Percentiles rank a stretch among this genome's conserved stretches.
Evolutionary conservation across 2,888 invertebrate species (phyloP).

Genomic region (Diarsia mendica): DNA sequence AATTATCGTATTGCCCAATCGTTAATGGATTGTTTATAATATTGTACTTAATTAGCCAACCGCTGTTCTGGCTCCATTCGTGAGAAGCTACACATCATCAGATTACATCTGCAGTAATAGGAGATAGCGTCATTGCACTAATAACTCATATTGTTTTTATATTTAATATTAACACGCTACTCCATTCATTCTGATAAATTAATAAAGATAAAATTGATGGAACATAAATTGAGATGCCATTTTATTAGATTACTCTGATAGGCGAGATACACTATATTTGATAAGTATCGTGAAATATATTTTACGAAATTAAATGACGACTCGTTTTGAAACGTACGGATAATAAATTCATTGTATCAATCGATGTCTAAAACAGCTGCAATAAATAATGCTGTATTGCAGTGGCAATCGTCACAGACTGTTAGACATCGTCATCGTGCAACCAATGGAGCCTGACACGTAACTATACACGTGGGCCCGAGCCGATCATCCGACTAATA

Average conservation of each 20-base stretch:
- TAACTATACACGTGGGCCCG: conserved; percentile 73
- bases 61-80: conserved; percentile 58
- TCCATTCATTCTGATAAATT: conserved; percentile 68
- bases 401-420: conserved; percentile 74
- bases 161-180: conserved; percentile 66
- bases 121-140: conserved; percentile 61
- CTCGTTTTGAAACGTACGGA: conserved; percentile 42
- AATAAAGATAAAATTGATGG: conserved; percentile 62
- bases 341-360: conserved; percentile 59
- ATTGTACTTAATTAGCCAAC: conserved; percentile 78
- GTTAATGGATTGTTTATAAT: conserved; percentile 83
- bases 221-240: conserved; percentile 48
- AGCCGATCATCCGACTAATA: conserved; percentile 77
- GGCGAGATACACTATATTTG: conserved; percentile 17
- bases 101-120: conserved; percentile 73
- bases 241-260: conserved; percentile 50
- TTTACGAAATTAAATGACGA: conserved; percentile 17
- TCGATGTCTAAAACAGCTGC: conserved; percentile 61
- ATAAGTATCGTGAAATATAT: conserved; percentile 8
- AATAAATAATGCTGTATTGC: conserved; percentile 68
- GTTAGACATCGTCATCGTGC: conserved; percentile 73
- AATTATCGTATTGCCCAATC: conserved; percentile 64
- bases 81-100: conserved; percentile 67
- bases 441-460: conserved; percentile 80
- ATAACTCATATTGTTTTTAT: conserved; percentile 68